Percentiles rank a stretch among this genome's conserved stretches.
Evolutionary conservation across 2,797 vertebrate genomes (phyloP).

Genomic region (Sarcoramphus papa): DNA sequence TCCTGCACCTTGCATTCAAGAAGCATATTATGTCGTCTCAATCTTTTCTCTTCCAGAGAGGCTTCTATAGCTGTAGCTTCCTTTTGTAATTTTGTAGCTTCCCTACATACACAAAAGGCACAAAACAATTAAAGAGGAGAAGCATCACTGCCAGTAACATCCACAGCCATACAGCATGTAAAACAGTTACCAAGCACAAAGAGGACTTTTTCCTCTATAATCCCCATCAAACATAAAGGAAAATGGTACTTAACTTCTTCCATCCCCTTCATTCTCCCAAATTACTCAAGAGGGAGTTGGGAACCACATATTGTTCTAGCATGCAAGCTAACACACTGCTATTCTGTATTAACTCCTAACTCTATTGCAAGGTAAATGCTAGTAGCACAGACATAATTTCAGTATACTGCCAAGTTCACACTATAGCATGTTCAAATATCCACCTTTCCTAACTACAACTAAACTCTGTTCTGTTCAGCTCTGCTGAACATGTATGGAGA

Average conservation of each 20-base stretch:
- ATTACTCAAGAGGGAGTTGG: background rate
- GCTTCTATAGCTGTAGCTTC: constrained; percentile 77
- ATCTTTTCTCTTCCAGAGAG: constrained; percentile 80
- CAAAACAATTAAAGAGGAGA: background rate
- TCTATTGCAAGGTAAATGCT: background rate
- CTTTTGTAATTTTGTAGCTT: constrained; percentile 80
- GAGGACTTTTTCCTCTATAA: background rate
- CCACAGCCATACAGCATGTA: background rate
- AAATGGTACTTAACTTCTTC: background rate
- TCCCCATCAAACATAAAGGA: background rate
- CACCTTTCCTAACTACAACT: background rate
- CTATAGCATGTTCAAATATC: background rate
- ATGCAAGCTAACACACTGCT: background rate
- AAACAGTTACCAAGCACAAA: background rate
- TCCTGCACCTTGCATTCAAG: constrained; percentile 87
- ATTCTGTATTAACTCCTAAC: background rate
- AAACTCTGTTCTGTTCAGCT: background rate
- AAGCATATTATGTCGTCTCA: constrained; percentile 86
- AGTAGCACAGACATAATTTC: background rate
- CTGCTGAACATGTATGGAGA: background rate
- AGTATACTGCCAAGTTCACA: background rate
- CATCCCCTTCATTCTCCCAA: background rate
- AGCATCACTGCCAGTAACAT: background rate
- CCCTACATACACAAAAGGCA: constrained; percentile 70
- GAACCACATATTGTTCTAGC: background rate